A percentile compares a stretch with the other conserved stretches of the same genome.
Conservation (phyloP, 2,888 invertebrate genomes). For the Drosophila kambysellisi region DNA sequence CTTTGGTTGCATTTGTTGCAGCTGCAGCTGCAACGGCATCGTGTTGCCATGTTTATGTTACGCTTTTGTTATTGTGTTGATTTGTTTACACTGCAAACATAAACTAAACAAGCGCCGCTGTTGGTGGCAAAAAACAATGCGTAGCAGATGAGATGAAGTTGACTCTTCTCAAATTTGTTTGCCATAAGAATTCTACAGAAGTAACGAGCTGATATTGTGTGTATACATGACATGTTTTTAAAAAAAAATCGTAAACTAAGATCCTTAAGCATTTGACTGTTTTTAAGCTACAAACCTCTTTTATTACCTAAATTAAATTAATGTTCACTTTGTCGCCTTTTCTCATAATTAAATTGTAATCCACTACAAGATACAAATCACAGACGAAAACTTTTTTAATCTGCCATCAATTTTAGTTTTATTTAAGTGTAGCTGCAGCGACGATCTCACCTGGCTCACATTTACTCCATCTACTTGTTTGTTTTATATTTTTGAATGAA, state of each 20-base stretch:
- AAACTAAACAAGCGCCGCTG: constrained; percentile 68
- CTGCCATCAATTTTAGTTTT: constrained; percentile 9
- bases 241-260: neutral
- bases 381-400: constrained; percentile 9
- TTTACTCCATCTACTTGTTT: constrained; percentile 8
- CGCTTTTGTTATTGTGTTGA: constrained; percentile 53
- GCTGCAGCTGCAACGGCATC: constrained; percentile 31
- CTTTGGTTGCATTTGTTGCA: constrained; percentile 15
- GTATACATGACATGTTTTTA: neutral
- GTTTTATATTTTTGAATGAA: constrained; percentile 21
- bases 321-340: neutral
- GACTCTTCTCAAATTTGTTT: constrained; percentile 1
- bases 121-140: constrained; percentile 55
- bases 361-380: constrained; percentile 7
- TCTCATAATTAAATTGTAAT: constrained; percentile 25
- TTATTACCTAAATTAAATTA: constrained; percentile 3
- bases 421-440: constrained; percentile 14
- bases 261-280: neutral
- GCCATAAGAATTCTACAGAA: neutral
- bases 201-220: too few relatives aligned
- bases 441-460: constrained; percentile 28
- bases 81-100: constrained; percentile 72
- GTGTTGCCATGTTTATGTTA: constrained; percentile 54
- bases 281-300: neutral
- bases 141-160: constrained; percentile 1